Evolutionary conservation across 2,888 invertebrate genomes (phyloP).

Genomic region (Julus scandinavius): DNA sequence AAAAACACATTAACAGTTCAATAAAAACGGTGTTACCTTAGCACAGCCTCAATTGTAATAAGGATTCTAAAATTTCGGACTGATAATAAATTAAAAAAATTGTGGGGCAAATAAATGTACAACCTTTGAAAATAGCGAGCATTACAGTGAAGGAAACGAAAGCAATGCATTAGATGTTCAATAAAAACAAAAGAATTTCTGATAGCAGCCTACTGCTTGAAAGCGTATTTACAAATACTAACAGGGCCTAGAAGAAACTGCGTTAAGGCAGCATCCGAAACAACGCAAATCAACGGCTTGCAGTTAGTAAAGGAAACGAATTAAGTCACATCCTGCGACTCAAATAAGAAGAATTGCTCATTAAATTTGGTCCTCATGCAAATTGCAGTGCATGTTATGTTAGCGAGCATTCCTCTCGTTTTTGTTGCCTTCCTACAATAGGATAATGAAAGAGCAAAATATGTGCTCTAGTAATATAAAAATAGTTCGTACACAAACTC

Average conservation of each 20-base stretch:
- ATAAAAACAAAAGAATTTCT: background rate
- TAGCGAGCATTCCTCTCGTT: conserved; percentile 20
- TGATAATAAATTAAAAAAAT: background rate
- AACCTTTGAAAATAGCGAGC: conserved; percentile 31
- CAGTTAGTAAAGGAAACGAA: background rate
- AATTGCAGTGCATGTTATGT: conserved; percentile 32
- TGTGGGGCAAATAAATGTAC: background rate
- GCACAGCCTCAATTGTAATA: background rate
- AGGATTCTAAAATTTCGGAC: background rate
- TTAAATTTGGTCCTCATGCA: conserved; percentile 42
- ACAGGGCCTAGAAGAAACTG: background rate
- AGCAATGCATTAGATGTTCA: background rate
- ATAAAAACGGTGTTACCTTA: background rate
- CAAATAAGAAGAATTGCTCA: background rate
- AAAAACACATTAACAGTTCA: too few species aligned
- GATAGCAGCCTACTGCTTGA: background rate
- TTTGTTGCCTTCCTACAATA: conserved; percentile 24
- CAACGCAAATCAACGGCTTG: conserved; percentile 8
- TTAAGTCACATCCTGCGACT: background rate
- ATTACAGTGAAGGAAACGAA: background rate
- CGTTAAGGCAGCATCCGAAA: conserved; percentile 4
- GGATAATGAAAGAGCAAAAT: conserved; percentile 34
- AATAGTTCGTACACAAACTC: conserved; percentile 39
- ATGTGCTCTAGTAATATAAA: conserved; percentile 30
- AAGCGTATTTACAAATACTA: background rate